Percentiles rank a stretch among this genome's conserved stretches.
Conservation (phyloP, 2,888 invertebrate species). For the Portevinia maculata region DNA sequence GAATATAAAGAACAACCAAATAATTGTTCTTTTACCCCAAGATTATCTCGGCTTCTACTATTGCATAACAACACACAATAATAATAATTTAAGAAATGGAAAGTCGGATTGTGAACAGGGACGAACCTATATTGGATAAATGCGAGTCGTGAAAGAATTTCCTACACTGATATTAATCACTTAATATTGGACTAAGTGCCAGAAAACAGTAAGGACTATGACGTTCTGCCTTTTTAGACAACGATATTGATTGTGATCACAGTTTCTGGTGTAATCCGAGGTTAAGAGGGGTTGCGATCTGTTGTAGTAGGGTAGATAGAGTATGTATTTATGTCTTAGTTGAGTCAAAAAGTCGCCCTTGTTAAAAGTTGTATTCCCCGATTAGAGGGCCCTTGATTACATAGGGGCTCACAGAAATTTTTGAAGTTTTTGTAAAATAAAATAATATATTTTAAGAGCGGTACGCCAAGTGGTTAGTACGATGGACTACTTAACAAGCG, state of each 20-base stretch:
- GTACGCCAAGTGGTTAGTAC: no score
- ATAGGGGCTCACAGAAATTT: no score
- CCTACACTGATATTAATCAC: slow-evolving; percentile 45
- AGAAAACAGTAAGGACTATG: not conserved
- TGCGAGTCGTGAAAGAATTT: slow-evolving; percentile 9
- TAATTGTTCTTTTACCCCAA: slow-evolving; percentile 43
- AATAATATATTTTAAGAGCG: no score
- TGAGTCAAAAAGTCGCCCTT: no score
- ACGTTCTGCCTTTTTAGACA: not conserved
- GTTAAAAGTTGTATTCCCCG: no score
- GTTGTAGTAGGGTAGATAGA: no score
- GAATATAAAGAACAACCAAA: slow-evolving; percentile 15
- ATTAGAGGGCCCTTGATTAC: no score
- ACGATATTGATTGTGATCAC: not conserved
- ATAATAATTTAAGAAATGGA: slow-evolving; percentile 26
- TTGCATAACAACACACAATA: slow-evolving; percentile 29
- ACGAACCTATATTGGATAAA: slow-evolving; percentile 13
- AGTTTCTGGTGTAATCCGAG: not conserved
- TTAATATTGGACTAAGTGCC: slow-evolving; percentile 5
- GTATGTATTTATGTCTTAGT: no score
- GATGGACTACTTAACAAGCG: no score
- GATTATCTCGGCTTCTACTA: slow-evolving; percentile 21
- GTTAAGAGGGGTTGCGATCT: not conserved
- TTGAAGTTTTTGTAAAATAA: no score
- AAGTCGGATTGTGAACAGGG: slow-evolving; percentile 8